Percentiles rank a stretch among this genome's conserved stretches.
phyloP scores from a whole-genome alignment of 2,888 invertebrate species.

The Caenorhabditis afra region DNA sequence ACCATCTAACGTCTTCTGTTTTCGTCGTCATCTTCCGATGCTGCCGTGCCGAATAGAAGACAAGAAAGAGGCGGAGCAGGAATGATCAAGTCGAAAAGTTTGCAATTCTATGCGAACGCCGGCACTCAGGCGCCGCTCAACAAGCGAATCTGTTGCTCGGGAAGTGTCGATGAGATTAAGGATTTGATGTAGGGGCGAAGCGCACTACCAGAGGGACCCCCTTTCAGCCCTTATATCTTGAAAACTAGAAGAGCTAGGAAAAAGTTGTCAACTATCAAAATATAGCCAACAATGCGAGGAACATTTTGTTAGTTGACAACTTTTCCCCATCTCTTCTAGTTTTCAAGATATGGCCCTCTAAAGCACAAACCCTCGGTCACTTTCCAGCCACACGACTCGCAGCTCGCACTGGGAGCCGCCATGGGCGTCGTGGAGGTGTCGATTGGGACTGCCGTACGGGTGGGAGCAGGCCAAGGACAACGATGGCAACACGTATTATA shows the following conservation, averaged over 20 bases:
- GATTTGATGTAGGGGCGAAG: constrained; percentile 63
- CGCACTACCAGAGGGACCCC: too few species aligned
- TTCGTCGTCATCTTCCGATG: neutral
- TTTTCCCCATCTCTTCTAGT: too few species aligned
- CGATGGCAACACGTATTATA: constrained; percentile 90
- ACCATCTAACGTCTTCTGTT: too few species aligned
- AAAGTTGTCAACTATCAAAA: too few species aligned
- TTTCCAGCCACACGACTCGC: constrained; percentile 70
- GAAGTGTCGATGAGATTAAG: constrained; percentile 67
- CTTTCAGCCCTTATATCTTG: too few species aligned
- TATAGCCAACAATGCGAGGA: too few species aligned
- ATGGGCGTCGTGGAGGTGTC: constrained; percentile 88
- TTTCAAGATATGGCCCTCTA: too few species aligned
- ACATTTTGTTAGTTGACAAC: too few species aligned
- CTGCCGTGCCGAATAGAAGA: too few species aligned
- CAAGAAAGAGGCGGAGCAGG: too few species aligned
- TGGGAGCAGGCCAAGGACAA: constrained; percentile 92
- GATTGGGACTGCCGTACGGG: constrained; percentile 87
- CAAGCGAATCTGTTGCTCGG: constrained; percentile 61
- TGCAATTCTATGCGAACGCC: constrained; percentile 50
- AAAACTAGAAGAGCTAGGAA: too few species aligned
- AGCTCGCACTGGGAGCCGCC: constrained; percentile 88
- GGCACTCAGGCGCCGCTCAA: constrained; percentile 49
- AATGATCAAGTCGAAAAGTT: constrained; percentile 66
- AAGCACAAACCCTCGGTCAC: too few species aligned